Evolutionary conservation across 1,140 invertebrate species (phyloP), one percentile per base, ranked within the genome.

Genomic region (Drosophila parvula): DNA sequence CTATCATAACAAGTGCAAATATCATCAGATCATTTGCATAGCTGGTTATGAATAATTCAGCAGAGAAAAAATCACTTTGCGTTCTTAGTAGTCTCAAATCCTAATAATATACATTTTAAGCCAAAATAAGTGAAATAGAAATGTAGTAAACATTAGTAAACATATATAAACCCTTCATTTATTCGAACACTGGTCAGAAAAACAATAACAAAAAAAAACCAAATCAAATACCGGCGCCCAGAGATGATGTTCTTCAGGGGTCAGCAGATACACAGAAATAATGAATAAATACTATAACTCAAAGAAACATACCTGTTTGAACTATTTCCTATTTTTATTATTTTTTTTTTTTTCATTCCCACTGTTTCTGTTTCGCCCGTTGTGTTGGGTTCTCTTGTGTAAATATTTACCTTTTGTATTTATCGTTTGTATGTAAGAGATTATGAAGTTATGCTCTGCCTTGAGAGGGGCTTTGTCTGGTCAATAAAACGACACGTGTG

Each of bases 381-480:
- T 38, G 32, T 18, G 16, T 18, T 45, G 43, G 48, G 32, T 41
- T 61, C 22, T 14, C 47, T 51, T 45, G 61, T 64, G 38, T 67
- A 67, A 69, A 69, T 69, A 67, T 67, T 69, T 69, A 47, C 22
- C 65, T 45, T 43, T 69, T 69, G 45, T 69, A 65, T 69, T 53
- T 65, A 67, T 53, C 61, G 47, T 67, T 53, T 67, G 51, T 67
- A 51, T 68, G 64, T 68, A 69, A 69, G 47, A 67, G 61, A 69
- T 69, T 69, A 67, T 67, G 36, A 67, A 65, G 65, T 65, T 69
- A 69, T 69, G 65, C 65, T 67, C 40, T 34, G 27, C 65, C 65
- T 67, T 69, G 65, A 65, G 38, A 22, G 65, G 61, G 60, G 60
- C 43, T 48, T 67, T 68, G 45, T 36, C 32, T 14, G 14, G 43